Percentiles rank a stretch among this genome's conserved stretches.
Conservation (phyloP, 2,888 invertebrate genomes). For the Marronus borbonicus region DNA sequence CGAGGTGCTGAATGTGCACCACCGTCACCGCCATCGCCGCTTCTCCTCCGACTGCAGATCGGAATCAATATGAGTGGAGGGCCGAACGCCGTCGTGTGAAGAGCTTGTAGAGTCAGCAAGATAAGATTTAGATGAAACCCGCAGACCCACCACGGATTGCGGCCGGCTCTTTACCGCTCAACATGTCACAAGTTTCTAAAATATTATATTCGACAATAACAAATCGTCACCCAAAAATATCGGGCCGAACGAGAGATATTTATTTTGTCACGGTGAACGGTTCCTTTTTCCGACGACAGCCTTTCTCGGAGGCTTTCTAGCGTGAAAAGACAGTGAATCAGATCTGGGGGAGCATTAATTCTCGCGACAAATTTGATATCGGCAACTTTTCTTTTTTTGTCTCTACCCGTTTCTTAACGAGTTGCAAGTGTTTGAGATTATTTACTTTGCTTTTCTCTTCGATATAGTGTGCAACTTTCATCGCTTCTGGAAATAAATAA, state of each 20-base stretch:
- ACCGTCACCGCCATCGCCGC: conserved; percentile 36
- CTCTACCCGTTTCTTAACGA: neutral
- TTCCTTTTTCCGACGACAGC: conserved; percentile 29
- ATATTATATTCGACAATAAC: conserved; percentile 51
- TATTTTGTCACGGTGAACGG: conserved; percentile 42
- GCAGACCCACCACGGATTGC: conserved; percentile 47
- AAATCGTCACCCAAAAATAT: conserved; percentile 47
- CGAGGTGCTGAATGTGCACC: conserved; percentile 51
- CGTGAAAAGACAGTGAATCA: conserved; percentile 42
- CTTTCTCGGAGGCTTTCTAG: conserved; percentile 33
- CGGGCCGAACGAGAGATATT: conserved; percentile 35
- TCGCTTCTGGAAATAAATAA: too few species aligned
- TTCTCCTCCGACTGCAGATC: conserved; percentile 43
- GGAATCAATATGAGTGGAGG: conserved; percentile 50
- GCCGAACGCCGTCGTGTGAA: conserved; percentile 34
- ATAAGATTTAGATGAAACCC: conserved; percentile 51
- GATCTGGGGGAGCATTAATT: conserved; percentile 39
- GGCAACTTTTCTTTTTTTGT: conserved; percentile 28
- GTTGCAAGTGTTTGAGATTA: too few species aligned
- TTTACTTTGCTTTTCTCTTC: too few species aligned
- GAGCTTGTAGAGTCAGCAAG: conserved; percentile 50
- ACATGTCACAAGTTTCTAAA: conserved; percentile 48
- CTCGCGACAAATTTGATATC: conserved; percentile 41
- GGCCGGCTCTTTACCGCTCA: conserved; percentile 47
- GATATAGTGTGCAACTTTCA: too few species aligned